These are phyloP conservation scores for Drosophila watanabei DNA, from an alignment of 1,140 invertebrate genomes.

Conservation along the genomic window DNA sequence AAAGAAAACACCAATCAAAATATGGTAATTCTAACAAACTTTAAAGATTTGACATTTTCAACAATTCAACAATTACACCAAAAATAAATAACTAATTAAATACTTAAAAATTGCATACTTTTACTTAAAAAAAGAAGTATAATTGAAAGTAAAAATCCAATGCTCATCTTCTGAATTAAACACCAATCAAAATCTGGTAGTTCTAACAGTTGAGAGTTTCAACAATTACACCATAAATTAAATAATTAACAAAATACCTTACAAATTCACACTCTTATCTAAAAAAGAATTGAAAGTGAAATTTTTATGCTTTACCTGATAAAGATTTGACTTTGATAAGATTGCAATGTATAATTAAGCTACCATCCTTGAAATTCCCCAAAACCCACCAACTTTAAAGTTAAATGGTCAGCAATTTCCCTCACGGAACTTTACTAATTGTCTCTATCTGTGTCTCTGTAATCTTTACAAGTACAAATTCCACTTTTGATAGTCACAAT, in stretches of 20 bases:
- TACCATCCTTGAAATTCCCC: background rate
- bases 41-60: too few species aligned
- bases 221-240: background rate
- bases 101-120: too few species aligned
- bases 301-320: background rate
- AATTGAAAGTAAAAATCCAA: too few species aligned
- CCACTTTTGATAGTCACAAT: conserved; percentile 43
- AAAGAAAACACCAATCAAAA: too few species aligned
- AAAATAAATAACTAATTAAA: too few species aligned
- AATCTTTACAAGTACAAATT: conserved; percentile 75
- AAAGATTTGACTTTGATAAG: conserved; percentile 9
- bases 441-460: conserved; percentile 11
- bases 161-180: too few species aligned
- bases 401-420: background rate
- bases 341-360: background rate
- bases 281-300: background rate
- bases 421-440: background rate
- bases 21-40: too few species aligned
- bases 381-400: background rate
- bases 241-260: too few species aligned
- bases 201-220: too few species aligned
- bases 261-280: background rate
- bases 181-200: too few species aligned
- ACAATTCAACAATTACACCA: too few species aligned
- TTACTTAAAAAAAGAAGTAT: too few species aligned